phyloP scores from a whole-genome alignment of 2,113 vertebrate species.

The Phasianus colchicus region DNA sequence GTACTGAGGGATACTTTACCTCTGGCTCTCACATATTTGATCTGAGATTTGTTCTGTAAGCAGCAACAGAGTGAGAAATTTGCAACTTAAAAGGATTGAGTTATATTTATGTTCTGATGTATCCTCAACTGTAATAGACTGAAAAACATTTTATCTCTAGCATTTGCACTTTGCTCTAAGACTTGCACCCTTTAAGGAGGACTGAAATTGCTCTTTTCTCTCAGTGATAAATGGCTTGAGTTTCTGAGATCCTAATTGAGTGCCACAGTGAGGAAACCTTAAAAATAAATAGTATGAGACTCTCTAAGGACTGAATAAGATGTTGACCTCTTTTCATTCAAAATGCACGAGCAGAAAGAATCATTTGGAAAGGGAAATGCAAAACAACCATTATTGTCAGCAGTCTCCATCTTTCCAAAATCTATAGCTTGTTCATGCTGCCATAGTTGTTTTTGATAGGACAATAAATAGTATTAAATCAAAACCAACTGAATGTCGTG shows the following conservation, averaged over 20 bases:
- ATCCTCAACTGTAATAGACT: conserved; percentile 46
- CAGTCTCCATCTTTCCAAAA: background rate
- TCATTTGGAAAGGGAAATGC: background rate
- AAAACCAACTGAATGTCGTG: background rate
- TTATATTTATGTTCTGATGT: conserved; percentile 36
- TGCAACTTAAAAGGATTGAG: background rate
- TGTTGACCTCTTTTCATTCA: background rate
- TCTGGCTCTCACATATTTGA: background rate
- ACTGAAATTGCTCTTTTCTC: background rate
- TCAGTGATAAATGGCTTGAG: conserved; percentile 23
- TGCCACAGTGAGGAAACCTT: background rate
- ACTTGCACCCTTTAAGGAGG: background rate
- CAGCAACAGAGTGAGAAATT: background rate
- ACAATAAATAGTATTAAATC: background rate
- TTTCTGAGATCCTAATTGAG: background rate
- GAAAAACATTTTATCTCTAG: conserved; percentile 35
- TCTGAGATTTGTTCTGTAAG: background rate
- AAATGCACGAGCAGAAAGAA: background rate
- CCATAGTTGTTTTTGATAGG: background rate
- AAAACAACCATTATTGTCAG: background rate
- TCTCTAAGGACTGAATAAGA: background rate
- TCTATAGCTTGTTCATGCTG: background rate
- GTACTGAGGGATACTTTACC: conserved; percentile 28
- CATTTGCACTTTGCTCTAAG: conserved; percentile 17
- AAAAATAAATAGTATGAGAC: conserved; percentile 16